These are phyloP conservation scores for Melolontha melolontha DNA, from an alignment of 2,888 invertebrate species.

Conservation along the genomic window DNA sequence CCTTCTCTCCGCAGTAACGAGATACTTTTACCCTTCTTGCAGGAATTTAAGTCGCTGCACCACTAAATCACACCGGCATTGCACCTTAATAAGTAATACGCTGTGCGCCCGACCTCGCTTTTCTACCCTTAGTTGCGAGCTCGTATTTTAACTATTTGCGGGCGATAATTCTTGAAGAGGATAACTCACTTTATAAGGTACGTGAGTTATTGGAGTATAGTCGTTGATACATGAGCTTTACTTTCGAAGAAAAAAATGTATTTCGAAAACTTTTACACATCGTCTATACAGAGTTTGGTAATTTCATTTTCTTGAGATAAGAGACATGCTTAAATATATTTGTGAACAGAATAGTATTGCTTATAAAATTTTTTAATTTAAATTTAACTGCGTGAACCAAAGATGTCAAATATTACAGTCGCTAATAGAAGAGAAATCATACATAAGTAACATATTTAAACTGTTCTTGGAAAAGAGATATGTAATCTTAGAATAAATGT, in stretches of 20 bases:
- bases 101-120: slow-evolving; percentile 12
- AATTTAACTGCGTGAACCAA: no score
- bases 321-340: no score
- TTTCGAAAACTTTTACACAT: no score
- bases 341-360: no score
- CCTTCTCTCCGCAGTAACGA: background rate
- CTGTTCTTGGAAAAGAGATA: no score
- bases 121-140: slow-evolving; percentile 4
- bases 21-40: slow-evolving; percentile 46
- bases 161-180: slow-evolving; percentile 14
- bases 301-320: no score
- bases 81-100: slow-evolving; percentile 53
- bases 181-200: slow-evolving; percentile 5
- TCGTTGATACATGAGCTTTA: background rate
- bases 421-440: no score
- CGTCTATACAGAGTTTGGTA: no score
- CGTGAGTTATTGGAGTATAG: slow-evolving; percentile 10
- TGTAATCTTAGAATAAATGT: no score
- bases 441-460: no score
- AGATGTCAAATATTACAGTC: no score
- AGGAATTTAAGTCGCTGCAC: slow-evolving; percentile 33
- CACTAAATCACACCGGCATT: slow-evolving; percentile 51
- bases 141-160: slow-evolving; percentile 23
- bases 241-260: slow-evolving; percentile 6
- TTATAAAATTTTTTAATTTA: no score